Percentiles rank a stretch among this genome's conserved stretches.
Conservation (phyloP, 1,140 invertebrate species). For the Coptotermes formosanus region DNA sequence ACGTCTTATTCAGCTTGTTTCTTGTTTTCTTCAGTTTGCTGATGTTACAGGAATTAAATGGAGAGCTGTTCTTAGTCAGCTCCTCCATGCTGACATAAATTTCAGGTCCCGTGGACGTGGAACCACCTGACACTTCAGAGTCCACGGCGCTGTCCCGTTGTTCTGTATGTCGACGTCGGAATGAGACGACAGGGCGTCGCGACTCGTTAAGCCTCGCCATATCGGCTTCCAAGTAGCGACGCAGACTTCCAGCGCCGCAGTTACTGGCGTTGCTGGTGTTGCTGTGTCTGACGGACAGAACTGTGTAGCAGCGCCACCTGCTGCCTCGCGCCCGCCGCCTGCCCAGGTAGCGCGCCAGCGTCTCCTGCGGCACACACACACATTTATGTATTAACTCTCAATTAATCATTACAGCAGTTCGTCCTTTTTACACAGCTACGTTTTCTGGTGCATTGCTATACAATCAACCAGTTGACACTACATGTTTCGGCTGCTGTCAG, state of each 20-base stretch:
- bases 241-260: slow-evolving; percentile 24
- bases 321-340: slow-evolving; percentile 36
- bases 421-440: too few species aligned
- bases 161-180: slow-evolving; percentile 34
- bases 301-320: slow-evolving; percentile 40
- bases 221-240: slow-evolving; percentile 39
- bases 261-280: slow-evolving; percentile 39
- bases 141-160: neutral
- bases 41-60: neutral
- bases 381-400: too few species aligned
- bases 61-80: neutral
- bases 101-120: neutral
- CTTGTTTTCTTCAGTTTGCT: neutral
- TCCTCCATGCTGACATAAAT: slow-evolving; percentile 9
- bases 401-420: too few species aligned
- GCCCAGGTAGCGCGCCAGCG: slow-evolving; percentile 39
- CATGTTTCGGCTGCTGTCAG: too few species aligned
- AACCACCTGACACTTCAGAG: neutral
- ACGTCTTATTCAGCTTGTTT: neutral
- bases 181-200: slow-evolving; percentile 41
- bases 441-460: too few species aligned
- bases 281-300: slow-evolving; percentile 42
- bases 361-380: slow-evolving; percentile 36
- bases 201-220: slow-evolving; percentile 36
- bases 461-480: too few species aligned